Conservation (phyloP, 2,888 invertebrate genomes). For the Esperia sulphurella region DNA sequence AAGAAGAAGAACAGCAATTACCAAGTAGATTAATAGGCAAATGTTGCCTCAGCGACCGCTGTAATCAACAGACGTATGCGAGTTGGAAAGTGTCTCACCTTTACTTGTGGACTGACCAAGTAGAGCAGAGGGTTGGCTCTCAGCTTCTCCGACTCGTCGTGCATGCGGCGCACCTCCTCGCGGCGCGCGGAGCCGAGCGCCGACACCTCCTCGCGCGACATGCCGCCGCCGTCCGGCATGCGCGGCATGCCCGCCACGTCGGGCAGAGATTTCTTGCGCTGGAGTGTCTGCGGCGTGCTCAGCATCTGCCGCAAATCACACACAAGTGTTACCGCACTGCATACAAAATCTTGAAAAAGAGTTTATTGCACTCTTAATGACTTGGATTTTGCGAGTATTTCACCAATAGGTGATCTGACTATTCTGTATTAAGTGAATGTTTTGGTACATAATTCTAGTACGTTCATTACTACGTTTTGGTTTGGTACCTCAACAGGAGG, state of each 20-base stretch:
- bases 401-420: too few relatives aligned
- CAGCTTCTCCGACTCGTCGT: slow-evolving; percentile 94
- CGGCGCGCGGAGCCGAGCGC: slow-evolving; percentile 95
- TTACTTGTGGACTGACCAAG: slow-evolving; percentile 97
- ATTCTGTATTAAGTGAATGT: too few relatives aligned
- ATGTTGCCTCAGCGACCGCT: too few relatives aligned
- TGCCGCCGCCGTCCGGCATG: slow-evolving; percentile 83
- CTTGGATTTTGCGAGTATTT: too few relatives aligned
- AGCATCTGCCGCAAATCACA: slow-evolving; percentile 81
- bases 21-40: too few relatives aligned
- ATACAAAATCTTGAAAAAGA: neutral
- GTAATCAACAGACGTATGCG: too few relatives aligned
- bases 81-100: slow-evolving; percentile 79
- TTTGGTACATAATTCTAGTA: too few relatives aligned
- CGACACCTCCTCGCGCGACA: slow-evolving; percentile 97
- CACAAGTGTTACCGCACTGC: too few relatives aligned
- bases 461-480: too few relatives aligned
- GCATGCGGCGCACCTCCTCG: slow-evolving; percentile 94
- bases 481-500: slow-evolving; percentile 90
- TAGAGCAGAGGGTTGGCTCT: slow-evolving; percentile 97
- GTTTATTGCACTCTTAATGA: neutral
- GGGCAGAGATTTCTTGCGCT: slow-evolving; percentile 97
- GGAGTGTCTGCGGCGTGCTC: slow-evolving; percentile 88
- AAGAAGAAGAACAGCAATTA: too few relatives aligned
- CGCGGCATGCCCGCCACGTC: slow-evolving; percentile 93